Evolutionary conservation across 2,797 vertebrate genomes (phyloP).

Genomic region (Rachycentron canadum): DNA sequence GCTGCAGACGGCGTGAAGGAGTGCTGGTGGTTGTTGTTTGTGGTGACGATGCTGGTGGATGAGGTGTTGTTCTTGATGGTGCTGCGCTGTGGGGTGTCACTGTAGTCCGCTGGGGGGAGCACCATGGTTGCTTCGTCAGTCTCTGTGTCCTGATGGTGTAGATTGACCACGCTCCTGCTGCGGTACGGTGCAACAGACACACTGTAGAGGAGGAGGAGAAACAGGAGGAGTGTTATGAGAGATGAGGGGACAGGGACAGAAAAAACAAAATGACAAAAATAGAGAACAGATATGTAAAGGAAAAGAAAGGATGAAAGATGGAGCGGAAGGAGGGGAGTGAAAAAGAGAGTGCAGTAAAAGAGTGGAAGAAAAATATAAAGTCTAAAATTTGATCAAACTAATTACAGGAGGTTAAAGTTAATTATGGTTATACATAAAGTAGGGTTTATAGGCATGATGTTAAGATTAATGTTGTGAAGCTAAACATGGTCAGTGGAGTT

Average conservation of each 20-base stretch:
- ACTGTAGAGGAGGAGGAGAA: constrained; percentile 45
- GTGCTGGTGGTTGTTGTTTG: constrained; percentile 65
- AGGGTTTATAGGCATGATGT: neutral
- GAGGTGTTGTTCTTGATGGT: constrained; percentile 48
- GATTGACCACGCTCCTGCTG: constrained; percentile 92
- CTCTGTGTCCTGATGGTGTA: constrained; percentile 88
- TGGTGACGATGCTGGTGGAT: constrained; percentile 27
- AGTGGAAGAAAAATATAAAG: neutral
- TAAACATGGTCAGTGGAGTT: constrained; percentile 1
- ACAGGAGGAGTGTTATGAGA: too few species aligned
- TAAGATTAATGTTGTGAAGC: neutral
- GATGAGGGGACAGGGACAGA: neutral
- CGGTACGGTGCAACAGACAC: constrained; percentile 84
- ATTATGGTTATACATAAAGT: neutral
- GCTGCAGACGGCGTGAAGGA: constrained; percentile 63
- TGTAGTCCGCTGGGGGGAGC: constrained; percentile 93
- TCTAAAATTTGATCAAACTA: constrained; percentile 10
- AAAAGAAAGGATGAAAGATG: neutral
- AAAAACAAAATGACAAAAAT: neutral
- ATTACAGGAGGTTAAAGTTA: constrained; percentile 7
- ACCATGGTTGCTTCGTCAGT: constrained; percentile 87
- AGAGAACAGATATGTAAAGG: neutral
- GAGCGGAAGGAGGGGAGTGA: neutral
- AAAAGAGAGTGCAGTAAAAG: neutral
- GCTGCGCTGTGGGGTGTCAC: constrained; percentile 63